Conservation (phyloP, 2,888 invertebrate species). For the Epinotia bilunana region DNA sequence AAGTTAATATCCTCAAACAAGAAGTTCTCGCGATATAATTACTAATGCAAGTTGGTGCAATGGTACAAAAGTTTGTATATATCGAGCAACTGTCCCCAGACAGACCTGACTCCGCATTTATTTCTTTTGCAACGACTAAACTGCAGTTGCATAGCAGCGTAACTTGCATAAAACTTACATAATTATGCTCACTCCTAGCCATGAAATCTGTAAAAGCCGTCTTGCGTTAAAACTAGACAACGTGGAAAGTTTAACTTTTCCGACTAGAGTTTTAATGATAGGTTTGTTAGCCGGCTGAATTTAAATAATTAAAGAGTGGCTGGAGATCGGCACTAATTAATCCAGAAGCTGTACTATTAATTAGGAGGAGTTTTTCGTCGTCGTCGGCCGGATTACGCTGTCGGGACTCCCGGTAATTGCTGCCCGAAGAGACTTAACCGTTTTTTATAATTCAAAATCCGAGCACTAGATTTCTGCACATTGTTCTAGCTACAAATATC, state of each 20-base stretch:
- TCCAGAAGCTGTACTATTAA: slow-evolving; percentile 77
- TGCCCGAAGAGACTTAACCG: slow-evolving; percentile 50
- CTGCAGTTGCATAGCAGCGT: slow-evolving; percentile 26
- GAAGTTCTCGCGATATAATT: slow-evolving; percentile 13
- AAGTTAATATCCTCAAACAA: slow-evolving; percentile 21
- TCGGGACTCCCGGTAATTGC: slow-evolving; percentile 65
- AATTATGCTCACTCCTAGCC: slow-evolving; percentile 15
- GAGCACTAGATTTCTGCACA: slow-evolving; percentile 12
- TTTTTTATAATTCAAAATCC: slow-evolving; percentile 51
- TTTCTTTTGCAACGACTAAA: slow-evolving; percentile 9
- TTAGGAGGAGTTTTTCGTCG: slow-evolving; percentile 76
- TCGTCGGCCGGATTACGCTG: slow-evolving; percentile 68
- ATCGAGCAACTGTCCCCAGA: slow-evolving; percentile 9
- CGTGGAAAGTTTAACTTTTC: slow-evolving; percentile 27
- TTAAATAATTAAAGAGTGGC: slow-evolving; percentile 60
- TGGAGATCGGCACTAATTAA: slow-evolving; percentile 72
- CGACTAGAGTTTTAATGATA: slow-evolving; percentile 32
- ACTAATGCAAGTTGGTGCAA: slow-evolving; percentile 28
- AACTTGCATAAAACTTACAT: slow-evolving; percentile 33
- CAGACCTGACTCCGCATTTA: slow-evolving; percentile 1
- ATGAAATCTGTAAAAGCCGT: slow-evolving; percentile 15
- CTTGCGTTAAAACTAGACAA: neutral
- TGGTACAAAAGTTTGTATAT: slow-evolving; percentile 3
- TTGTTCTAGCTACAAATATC: slow-evolving; percentile 10
- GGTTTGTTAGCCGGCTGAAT: slow-evolving; percentile 50